Evolutionary conservation across 2,797 vertebrate species (phyloP).

Genomic region (Pitangus sulphuratus): DNA sequence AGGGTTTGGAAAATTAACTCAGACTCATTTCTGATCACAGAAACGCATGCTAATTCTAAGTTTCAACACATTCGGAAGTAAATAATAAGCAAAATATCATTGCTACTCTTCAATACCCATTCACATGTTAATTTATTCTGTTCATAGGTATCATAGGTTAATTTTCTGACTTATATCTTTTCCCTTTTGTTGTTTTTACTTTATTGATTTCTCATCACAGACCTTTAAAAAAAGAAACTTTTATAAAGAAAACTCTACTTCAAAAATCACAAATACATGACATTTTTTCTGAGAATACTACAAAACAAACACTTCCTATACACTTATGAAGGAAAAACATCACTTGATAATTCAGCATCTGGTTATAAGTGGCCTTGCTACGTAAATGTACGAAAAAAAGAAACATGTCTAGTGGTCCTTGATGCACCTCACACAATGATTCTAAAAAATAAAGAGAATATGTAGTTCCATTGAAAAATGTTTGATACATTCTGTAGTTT

Average conservation of each 20-base stretch:
- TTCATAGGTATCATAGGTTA: neutral
- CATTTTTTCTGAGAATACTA: neutral
- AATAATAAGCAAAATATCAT: neutral
- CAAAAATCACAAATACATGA: neutral
- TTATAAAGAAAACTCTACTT: neutral
- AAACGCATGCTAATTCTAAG: neutral
- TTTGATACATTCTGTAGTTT: neutral
- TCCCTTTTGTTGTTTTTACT: neutral
- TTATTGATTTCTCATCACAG: neutral
- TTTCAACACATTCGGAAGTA: neutral
- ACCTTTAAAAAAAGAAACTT: neutral
- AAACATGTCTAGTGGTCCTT: neutral
- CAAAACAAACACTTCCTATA: neutral
- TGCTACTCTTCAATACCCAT: neutral
- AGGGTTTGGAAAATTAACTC: neutral
- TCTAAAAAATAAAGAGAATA: neutral
- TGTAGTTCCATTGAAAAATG: neutral
- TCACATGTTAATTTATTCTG: neutral
- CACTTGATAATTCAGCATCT: neutral
- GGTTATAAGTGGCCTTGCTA: neutral
- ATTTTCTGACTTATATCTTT: neutral
- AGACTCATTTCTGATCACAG: neutral
- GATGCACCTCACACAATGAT: neutral
- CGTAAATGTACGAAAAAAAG: neutral
- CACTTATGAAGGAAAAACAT: neutral